Conservation (phyloP, 2,888 invertebrate species). For the Melanchra persicariae region DNA sequence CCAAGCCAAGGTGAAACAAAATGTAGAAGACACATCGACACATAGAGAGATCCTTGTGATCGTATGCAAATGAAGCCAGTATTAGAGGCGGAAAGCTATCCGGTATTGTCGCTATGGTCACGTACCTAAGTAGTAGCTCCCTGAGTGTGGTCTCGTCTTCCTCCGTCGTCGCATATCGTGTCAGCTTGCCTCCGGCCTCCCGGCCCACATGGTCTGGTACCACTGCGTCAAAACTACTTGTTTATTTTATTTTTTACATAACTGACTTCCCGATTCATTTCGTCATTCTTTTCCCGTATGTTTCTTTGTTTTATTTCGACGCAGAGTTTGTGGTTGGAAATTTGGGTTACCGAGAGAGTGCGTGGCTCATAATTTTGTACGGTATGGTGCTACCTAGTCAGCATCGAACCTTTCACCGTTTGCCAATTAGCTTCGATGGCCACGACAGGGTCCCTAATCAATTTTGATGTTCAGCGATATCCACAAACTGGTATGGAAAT, state of each 20-base stretch:
- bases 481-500: conserved; percentile 59
- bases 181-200: conserved; percentile 91
- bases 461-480: conserved; percentile 73
- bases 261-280: conserved; percentile 53
- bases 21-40: conserved; percentile 78
- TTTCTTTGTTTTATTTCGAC: conserved; percentile 24
- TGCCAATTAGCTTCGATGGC: conserved; percentile 88
- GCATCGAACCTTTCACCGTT: conserved; percentile 79
- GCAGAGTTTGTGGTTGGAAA: conserved; percentile 60
- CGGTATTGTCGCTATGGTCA: conserved; percentile 79
- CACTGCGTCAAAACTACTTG: conserved; percentile 88
- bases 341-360: conserved; percentile 49
- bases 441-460: conserved; percentile 80
- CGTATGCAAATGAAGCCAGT: conserved; percentile 85
- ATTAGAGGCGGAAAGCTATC: conserved; percentile 86
- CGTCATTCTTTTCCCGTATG: conserved; percentile 24
- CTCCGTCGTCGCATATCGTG: conserved; percentile 95
- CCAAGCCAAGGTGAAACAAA: conserved; percentile 80
- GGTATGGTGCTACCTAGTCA: conserved; percentile 68
- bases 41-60: conserved; percentile 76
- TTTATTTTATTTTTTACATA: conserved; percentile 76
- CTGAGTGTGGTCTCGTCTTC: conserved; percentile 98
- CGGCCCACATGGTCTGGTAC: conserved; percentile 90
- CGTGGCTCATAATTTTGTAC: conserved; percentile 66
- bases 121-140: conserved; percentile 98